These are phyloP conservation scores for Ochotona princeps DNA, from an alignment of 2,113 vertebrate genomes.

Conservation along the genomic window DNA sequence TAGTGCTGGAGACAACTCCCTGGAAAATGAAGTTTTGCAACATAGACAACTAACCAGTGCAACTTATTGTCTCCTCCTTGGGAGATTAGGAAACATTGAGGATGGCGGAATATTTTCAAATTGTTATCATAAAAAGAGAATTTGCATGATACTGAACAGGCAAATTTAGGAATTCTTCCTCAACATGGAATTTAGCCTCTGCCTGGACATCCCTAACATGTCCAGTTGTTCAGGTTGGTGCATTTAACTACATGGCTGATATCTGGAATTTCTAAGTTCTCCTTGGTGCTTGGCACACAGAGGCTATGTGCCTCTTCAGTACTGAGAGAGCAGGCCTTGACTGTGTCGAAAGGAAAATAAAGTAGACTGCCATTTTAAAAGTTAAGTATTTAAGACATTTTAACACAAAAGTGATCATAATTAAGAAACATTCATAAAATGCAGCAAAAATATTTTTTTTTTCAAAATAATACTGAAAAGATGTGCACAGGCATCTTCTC, in stretches of 20 bases:
- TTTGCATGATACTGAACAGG: not conserved
- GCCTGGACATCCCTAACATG: not conserved
- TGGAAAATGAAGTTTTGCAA: conserved; percentile 27
- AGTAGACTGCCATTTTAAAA: conserved; percentile 10
- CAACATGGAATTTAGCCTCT: not conserved
- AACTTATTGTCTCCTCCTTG: not conserved
- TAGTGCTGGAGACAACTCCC: not conserved
- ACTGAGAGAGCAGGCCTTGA: not conserved
- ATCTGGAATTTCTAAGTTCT: not conserved
- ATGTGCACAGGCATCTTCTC: not conserved
- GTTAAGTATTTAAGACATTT: not conserved
- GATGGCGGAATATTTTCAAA: not conserved
- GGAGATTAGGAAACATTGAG: not conserved
- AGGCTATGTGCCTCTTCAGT: not conserved
- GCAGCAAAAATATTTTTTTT: conserved; percentile 38
- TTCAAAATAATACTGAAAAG: conserved; percentile 22
- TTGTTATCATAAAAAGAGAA: not conserved
- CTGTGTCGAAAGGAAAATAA: not conserved
- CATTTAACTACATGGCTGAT: not conserved
- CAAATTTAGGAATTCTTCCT: not conserved
- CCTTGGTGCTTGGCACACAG: not conserved
- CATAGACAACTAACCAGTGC: not conserved
- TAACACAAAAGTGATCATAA: not conserved
- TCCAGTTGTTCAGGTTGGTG: not conserved
- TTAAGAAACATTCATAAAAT: conserved; percentile 14